Percentiles rank a stretch among this genome's conserved stretches.
phyloP scores from a whole-genome alignment of 2,797 vertebrate species.

The Morus bassanus region DNA sequence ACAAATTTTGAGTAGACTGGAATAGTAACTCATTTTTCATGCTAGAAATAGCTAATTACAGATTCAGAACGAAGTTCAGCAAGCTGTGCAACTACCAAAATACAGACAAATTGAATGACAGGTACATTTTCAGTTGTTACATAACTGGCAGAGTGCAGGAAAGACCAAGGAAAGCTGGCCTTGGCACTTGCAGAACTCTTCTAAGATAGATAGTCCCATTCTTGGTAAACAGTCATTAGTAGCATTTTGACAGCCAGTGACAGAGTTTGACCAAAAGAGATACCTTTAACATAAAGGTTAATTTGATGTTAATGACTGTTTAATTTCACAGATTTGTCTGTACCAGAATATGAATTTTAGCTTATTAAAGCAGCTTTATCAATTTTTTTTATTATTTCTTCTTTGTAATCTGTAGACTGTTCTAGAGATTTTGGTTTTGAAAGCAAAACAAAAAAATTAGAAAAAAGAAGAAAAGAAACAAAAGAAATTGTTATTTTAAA shows the following conservation, averaged over 20 bases:
- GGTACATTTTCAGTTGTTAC: background rate
- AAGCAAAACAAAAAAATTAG: background rate
- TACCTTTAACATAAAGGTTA: background rate
- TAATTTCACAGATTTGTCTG: background rate
- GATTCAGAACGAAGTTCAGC: constrained; percentile 42
- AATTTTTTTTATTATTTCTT: background rate
- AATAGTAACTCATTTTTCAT: constrained; percentile 56
- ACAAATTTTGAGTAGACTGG: background rate
- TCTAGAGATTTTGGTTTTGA: background rate
- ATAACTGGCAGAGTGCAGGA: background rate
- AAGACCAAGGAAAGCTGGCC: background rate
- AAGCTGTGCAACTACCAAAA: constrained; percentile 34
- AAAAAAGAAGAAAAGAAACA: too few relatives aligned
- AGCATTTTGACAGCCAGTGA: background rate
- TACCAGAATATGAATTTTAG: background rate
- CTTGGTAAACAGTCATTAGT: background rate
- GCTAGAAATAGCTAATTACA: constrained; percentile 21
- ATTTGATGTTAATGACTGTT: background rate
- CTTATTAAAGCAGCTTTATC: background rate
- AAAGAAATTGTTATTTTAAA: background rate
- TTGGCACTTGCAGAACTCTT: background rate
- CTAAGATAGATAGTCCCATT: background rate
- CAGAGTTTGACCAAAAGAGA: background rate
- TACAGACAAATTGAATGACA: constrained; percentile 34
- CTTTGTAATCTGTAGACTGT: background rate